Evolutionary conservation across 2,888 invertebrate species (phyloP).

Genomic region (Coenonympha glycerion): DNA sequence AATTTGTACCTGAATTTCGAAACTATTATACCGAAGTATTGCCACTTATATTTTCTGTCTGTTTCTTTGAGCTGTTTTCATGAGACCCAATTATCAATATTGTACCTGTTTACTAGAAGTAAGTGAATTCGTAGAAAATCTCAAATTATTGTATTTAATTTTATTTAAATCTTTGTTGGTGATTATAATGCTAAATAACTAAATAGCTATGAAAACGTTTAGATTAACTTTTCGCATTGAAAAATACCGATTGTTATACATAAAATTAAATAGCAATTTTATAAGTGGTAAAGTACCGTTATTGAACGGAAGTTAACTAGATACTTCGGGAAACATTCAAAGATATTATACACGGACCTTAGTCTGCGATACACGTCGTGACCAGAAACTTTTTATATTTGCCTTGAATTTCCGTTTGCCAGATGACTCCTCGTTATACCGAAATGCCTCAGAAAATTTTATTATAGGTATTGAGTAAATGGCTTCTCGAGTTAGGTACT

Average conservation of each 20-base stretch:
- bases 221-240: neutral
- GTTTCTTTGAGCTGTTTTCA: too few relatives aligned
- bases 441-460: neutral
- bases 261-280: conserved; percentile 1
- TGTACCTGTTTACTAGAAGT: too few relatives aligned
- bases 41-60: too few relatives aligned
- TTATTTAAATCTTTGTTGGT: too few relatives aligned
- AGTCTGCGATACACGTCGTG: conserved; percentile 31
- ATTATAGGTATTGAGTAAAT: neutral
- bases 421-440: conserved; percentile 9
- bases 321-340: conserved; percentile 4
- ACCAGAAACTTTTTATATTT: conserved; percentile 38
- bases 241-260: neutral
- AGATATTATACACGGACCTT: conserved; percentile 11
- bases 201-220: too few relatives aligned
- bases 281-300: conserved; percentile 1
- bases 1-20: too few relatives aligned
- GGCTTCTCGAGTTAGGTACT: too few relatives aligned
- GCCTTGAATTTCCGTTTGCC: conserved; percentile 25
- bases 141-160: too few relatives aligned
- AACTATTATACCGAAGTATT: too few relatives aligned
- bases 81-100: too few relatives aligned
- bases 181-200: too few relatives aligned
- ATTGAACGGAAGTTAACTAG: conserved; percentile 2
- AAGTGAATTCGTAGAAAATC: too few relatives aligned